Evolutionary conservation across 2,888 invertebrate species (phyloP), one percentile per base, ranked within the genome.

Genomic region (Drosophila flavopinicola): DNA sequence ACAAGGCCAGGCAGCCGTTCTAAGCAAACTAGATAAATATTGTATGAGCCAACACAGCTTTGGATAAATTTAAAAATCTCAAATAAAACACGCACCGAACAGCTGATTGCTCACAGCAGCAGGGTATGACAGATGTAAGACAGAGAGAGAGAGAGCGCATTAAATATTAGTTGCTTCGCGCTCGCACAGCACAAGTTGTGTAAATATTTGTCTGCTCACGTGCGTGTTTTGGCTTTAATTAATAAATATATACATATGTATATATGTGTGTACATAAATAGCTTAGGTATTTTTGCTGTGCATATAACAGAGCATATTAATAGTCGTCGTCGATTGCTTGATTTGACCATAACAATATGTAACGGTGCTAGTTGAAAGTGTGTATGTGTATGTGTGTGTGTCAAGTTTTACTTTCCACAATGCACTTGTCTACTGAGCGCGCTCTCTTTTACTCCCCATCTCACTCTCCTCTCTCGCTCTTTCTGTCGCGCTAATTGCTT

Each of bases 71-170:
- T 39, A 37, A 54, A 51, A 47, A 33, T 37, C 29, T 35, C 10
- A 15, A 29, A 38, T 29, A 30, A 45, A 54, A 15, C 53, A 73
- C 59, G 56, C 52, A 75, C 6, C 25, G 1, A 59, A 53, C 70
- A 72, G 56, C 71, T 75, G 72, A 60, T 65, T 53, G 11, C n/a
- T 53, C 32, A 15, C 23, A 42, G 17, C 7, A 29, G 17, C n/a
- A n/a, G 10, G 10, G 9, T 6, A 3, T 10, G 9, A 17, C 3
- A 11, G 1, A 1, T 6, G 13, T 17, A 30, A n/a, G 37, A 30
- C 9, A 56, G 3, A 32, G 51, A 30, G 11, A 2, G 24, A 49
- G 24, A 11, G 27, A 2, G 24, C 35, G 10, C 10, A 9, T 3
- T 23, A 25, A 32, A 23, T 11, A 15, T 35, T 37, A n/a, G 11